A percentile compares a stretch with the other conserved stretches of the same genome.
Conservation (phyloP, 2,888 invertebrate species). For the Agonopterix arenella region DNA sequence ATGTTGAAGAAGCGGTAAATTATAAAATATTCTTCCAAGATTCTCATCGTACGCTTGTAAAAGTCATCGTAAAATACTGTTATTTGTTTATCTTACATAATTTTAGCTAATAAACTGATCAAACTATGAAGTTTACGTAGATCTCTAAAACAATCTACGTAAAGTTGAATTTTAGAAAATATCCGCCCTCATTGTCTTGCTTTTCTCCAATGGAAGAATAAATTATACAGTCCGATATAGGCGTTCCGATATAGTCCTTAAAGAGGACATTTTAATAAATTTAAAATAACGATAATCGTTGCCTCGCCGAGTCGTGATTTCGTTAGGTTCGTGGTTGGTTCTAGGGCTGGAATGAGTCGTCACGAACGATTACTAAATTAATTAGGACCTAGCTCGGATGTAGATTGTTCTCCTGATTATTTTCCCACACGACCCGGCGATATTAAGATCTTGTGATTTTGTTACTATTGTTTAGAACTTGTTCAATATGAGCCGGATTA, state of each 20-base stretch:
- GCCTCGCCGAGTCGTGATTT: constrained; percentile 73
- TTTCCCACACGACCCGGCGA: constrained; percentile 71
- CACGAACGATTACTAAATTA: constrained; percentile 77
- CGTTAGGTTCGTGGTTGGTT: constrained; percentile 71
- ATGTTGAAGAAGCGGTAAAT: no score
- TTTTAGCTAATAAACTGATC: constrained; percentile 16
- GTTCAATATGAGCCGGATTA: no score
- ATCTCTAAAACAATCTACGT: not conserved
- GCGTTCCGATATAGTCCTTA: constrained; percentile 72
- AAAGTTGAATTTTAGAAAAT: constrained; percentile 33
- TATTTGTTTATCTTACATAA: no score
- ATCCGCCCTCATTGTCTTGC: constrained; percentile 54
- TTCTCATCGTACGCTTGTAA: no score
- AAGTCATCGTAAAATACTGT: no score
- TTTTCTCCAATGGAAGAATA: constrained; percentile 61
- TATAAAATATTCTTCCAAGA: no score
- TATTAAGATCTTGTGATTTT: constrained; percentile 61
- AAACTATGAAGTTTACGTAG: no score
- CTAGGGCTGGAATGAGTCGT: constrained; percentile 72
- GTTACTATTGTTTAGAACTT: constrained; percentile 41
- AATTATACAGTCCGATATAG: constrained; percentile 74
- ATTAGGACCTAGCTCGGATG: constrained; percentile 73
- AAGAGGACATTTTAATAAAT: constrained; percentile 77
- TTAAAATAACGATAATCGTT: constrained; percentile 77
- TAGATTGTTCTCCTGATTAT: constrained; percentile 70